Evolutionary conservation across 2,797 vertebrate genomes (phyloP), one percentile per base, ranked within the genome.

Genomic region (Acanthurus lineatus): DNA sequence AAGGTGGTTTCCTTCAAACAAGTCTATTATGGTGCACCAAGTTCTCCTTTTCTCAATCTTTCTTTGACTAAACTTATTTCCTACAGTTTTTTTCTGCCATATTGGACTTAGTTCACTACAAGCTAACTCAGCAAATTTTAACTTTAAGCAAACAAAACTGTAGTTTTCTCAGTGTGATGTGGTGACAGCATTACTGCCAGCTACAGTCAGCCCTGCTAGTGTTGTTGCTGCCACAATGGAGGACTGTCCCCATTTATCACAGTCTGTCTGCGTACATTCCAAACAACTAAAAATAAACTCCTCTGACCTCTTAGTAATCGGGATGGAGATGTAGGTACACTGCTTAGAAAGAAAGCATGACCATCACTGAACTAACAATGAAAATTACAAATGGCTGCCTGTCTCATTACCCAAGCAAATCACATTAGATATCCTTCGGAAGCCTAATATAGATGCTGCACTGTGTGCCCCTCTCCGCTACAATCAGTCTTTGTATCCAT

Each of bases 361-460:
- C 51, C 38, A 86, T 77, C 35, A 63, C 73, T 60, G 76, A 74
- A 72, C 72, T 69, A 77, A 83, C 28, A 49, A 40, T 16, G 53
- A 84, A 85, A 89, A 88, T 89, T 87, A 92, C 70, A 87, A 92
- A 91, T 85, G 76, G 76, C 79, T 76, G 52, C 69, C 60, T 89
- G 86, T 93, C 80, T 91, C 89, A 89, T 93, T 93, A 90, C 65
- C 57, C 51, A 78, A 87, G 74, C 77, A 90, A 87, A 92, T 90
- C 77, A 76, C 80, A 93, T 88, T 88, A 88, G 64, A 73, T 79
- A 76, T 85, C 76, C 77, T 85, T 77, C 20, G 19, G 68, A 90
- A 79, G 70, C 71, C 53, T 62, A 61, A 86, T 82, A 82, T 73
- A 82, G 73, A 84, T 51, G 75, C 72, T 65, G 73, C 38, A 59